phyloP scores from a whole-genome alignment of 2,113 vertebrate genomes.

The Arizona elegans region DNA sequence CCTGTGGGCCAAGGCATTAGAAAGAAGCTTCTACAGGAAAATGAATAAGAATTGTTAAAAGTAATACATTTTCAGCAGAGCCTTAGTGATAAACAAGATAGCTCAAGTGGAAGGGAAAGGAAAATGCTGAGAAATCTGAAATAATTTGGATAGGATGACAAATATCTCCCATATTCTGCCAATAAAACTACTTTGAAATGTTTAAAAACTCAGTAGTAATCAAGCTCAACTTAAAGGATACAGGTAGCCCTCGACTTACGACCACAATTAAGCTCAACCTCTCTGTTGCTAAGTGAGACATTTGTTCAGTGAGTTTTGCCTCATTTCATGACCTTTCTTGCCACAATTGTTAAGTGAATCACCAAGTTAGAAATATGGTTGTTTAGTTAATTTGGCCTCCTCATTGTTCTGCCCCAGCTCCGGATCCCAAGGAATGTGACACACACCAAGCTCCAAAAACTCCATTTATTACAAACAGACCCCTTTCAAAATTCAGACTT shows the following conservation, averaged over 20 bases:
- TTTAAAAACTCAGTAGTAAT: background rate
- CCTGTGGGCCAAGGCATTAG: background rate
- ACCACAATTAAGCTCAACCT: background rate
- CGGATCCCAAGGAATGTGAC: no score
- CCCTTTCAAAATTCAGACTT: no score
- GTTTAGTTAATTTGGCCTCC: no score
- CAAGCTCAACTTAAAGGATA: background rate
- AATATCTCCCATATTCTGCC: background rate
- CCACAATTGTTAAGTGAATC: background rate
- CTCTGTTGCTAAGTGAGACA: background rate
- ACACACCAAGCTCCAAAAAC: no score
- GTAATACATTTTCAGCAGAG: background rate
- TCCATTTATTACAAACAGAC: no score
- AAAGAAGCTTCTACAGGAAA: background rate
- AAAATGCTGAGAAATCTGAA: background rate
- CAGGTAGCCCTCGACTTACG: background rate
- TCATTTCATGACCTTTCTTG: background rate
- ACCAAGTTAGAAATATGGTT: background rate
- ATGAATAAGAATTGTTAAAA: background rate
- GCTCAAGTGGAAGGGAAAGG: background rate
- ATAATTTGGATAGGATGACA: background rate
- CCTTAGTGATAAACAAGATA: background rate
- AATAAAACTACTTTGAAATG: background rate
- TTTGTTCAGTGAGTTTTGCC: background rate
- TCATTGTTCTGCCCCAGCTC: background rate